A percentile compares a stretch with the other conserved stretches of the same genome.
phyloP scores from a whole-genome alignment of 2,888 invertebrate species.

The Lasioglossum malachurum region DNA sequence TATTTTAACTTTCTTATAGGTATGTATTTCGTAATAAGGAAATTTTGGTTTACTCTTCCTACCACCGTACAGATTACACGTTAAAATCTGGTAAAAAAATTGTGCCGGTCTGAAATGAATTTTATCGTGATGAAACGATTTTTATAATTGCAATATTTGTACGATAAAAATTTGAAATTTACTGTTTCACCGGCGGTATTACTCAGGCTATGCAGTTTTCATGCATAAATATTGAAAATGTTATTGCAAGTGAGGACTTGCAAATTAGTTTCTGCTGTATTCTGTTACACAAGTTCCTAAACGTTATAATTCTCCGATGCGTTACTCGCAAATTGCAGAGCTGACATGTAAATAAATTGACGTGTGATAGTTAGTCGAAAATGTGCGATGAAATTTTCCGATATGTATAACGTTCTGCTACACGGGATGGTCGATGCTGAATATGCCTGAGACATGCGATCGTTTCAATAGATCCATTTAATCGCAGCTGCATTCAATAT shows the following conservation, averaged over 20 bases:
- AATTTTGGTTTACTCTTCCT: not conserved
- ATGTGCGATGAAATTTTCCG: not conserved
- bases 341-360: not conserved
- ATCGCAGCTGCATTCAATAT: not conserved
- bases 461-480: conserved; percentile 1
- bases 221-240: not conserved
- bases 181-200: not conserved
- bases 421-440: not conserved
- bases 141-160: not conserved
- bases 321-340: not conserved
- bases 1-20: too few relatives aligned
- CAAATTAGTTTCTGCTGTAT: not conserved
- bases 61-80: not conserved
- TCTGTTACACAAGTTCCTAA: not conserved
- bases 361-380: not conserved
- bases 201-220: not conserved
- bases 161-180: not conserved
- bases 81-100: not conserved
- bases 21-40: too few relatives aligned
- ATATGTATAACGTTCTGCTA: not conserved
- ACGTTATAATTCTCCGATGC: not conserved
- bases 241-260: not conserved
- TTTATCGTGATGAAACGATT: not conserved
- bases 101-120: not conserved
- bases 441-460: conserved; percentile 3